These are phyloP conservation scores for Drosophila sturtevanti DNA, from an alignment of 1,140 invertebrate species.

Conservation along the genomic window DNA sequence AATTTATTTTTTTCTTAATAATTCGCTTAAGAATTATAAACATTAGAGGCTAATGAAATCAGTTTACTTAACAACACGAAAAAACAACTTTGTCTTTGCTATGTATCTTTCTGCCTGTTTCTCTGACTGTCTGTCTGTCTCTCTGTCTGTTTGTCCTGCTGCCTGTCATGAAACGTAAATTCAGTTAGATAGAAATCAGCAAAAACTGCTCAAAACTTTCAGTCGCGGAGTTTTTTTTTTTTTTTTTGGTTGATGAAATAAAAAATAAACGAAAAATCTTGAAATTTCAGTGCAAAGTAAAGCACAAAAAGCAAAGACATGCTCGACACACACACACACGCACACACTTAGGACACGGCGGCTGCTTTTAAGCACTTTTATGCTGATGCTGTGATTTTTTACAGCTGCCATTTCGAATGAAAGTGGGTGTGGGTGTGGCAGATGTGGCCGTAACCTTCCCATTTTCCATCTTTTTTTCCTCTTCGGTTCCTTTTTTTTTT, in stretches of 20 bases:
- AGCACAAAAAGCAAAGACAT: slow-evolving; percentile 61
- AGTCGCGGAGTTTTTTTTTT: slow-evolving; percentile 6
- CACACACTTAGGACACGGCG: slow-evolving; percentile 54
- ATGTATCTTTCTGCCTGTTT: not conserved
- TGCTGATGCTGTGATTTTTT: slow-evolving; percentile 81
- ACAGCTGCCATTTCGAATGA: slow-evolving; percentile 73
- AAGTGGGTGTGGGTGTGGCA: not conserved
- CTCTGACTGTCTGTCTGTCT: not conserved
- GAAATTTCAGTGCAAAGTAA: slow-evolving; percentile 57
- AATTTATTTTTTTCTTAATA: slow-evolving; percentile 56
- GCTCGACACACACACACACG: slow-evolving; percentile 32
- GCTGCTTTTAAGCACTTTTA: slow-evolving; percentile 80
- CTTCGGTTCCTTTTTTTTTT: not conserved
- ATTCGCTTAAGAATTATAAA: slow-evolving; percentile 54
- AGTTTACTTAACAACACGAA: slow-evolving; percentile 37
- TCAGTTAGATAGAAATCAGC: slow-evolving; percentile 38
- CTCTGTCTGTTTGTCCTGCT: not conserved
- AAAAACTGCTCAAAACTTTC: slow-evolving; percentile 57
- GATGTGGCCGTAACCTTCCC: slow-evolving; percentile 12
- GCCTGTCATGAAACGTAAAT: slow-evolving; percentile 21
- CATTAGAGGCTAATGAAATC: slow-evolving; percentile 29
- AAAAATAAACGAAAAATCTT: slow-evolving; percentile 39
- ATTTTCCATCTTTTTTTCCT: not conserved
- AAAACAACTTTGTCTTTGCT: too few species aligned
- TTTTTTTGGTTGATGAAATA: not conserved